Conservation (phyloP, 1,140 invertebrate species). For the Drosophila auraria region DNA sequence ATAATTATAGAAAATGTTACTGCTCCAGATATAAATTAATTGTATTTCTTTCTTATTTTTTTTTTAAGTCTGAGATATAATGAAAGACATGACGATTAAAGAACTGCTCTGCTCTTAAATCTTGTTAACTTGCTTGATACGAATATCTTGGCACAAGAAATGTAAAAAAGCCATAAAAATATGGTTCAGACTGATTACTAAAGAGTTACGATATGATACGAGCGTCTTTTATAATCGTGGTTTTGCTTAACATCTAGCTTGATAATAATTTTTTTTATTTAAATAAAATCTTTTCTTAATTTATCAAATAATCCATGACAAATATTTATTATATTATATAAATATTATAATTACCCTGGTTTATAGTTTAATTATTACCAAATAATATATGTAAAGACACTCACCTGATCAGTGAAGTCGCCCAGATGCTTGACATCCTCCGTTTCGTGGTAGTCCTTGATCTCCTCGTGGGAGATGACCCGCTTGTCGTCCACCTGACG, state of each 20-base stretch:
- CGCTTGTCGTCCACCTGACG: constrained; percentile 92
- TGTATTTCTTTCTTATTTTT: no score
- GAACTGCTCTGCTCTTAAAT: neutral
- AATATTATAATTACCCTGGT: no score
- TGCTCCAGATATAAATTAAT: no score
- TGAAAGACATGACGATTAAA: neutral
- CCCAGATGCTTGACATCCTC: constrained; percentile 93
- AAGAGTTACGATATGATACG: neutral
- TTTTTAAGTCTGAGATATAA: no score
- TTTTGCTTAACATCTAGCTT: neutral
- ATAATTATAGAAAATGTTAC: neutral
- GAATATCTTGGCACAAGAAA: neutral
- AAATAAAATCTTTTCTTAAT: no score
- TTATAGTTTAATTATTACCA: neutral
- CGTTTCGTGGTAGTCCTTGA: constrained; percentile 91
- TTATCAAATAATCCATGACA: no score
- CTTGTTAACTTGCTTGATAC: neutral
- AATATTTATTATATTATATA: no score
- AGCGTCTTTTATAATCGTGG: neutral
- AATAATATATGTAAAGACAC: constrained; percentile 47
- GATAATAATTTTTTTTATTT: no score
- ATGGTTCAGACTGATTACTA: neutral
- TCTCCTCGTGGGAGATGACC: constrained; percentile 92
- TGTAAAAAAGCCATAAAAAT: neutral
- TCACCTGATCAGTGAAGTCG: constrained; percentile 93